Conservation (phyloP, 1,140 invertebrate genomes). For the Globodera ellingtonae region DNA sequence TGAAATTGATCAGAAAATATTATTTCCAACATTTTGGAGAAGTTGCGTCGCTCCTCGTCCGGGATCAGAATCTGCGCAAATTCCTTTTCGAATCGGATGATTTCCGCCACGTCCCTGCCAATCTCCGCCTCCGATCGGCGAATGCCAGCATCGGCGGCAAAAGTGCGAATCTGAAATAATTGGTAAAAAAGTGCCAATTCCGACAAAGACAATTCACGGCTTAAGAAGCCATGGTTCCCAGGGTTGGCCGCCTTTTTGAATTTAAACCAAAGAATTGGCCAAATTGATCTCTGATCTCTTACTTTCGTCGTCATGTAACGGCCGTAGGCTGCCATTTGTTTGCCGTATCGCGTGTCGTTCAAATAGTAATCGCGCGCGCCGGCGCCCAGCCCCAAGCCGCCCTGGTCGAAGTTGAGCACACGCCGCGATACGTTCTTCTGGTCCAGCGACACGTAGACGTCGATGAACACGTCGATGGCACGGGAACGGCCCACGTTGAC, state of each 20-base stretch:
- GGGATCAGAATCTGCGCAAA: conserved; percentile 57
- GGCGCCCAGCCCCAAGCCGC: conserved; percentile 53
- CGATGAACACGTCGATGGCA: conserved; percentile 51
- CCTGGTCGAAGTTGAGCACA: conserved; percentile 58
- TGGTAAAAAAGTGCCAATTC: neutral
- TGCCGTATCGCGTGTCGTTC: conserved; percentile 59
- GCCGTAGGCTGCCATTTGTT: conserved; percentile 60
- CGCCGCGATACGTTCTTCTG: conserved; percentile 46
- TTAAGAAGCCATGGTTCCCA: neutral
- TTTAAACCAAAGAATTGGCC: too few relatives aligned
- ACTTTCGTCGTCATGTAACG: conserved; percentile 49
- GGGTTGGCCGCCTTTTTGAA: neutral
- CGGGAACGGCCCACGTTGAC: conserved; percentile 43
- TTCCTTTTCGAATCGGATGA: conserved; percentile 56
- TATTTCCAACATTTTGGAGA: conserved; percentile 37
- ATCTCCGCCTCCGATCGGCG: conserved; percentile 39
- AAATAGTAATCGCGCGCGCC: conserved; percentile 60
- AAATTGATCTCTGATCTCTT: neutral
- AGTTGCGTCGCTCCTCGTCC: conserved; percentile 59
- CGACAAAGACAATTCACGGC: neutral
- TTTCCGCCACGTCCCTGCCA: conserved; percentile 41
- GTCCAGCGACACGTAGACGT: conserved; percentile 52
- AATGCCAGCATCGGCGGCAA: conserved; percentile 52
- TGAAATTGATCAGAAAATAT: neutral
- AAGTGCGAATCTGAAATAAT: conserved; percentile 36